Evolutionary conservation across 2,113 vertebrate species (phyloP).

Genomic region (Oreochromis aureus): DNA sequence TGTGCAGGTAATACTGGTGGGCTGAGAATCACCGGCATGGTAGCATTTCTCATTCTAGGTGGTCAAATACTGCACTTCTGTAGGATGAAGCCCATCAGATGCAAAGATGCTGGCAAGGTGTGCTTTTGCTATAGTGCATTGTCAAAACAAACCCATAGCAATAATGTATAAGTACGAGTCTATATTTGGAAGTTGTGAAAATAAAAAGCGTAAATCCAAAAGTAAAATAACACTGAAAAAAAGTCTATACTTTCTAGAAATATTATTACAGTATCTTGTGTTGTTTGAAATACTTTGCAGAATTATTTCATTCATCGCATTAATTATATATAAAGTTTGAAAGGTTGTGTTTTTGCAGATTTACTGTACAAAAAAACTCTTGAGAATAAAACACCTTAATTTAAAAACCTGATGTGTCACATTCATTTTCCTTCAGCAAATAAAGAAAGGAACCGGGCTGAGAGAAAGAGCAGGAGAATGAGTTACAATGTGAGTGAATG

Average conservation of each 20-base stretch:
- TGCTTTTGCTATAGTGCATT: neutral
- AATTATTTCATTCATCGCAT: neutral
- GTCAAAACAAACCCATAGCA: neutral
- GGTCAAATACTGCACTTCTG: neutral
- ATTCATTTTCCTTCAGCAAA: neutral
- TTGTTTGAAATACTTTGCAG: neutral
- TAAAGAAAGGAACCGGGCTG: neutral
- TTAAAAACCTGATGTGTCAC: neutral
- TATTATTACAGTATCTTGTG: neutral
- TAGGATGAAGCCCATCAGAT: rapidly evolving
- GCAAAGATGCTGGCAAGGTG: neutral
- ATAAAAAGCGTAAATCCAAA: neutral
- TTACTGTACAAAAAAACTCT: slow-evolving; percentile 4
- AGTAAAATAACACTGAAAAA: neutral
- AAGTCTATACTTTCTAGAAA: neutral
- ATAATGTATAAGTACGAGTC: neutral
- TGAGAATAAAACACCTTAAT: neutral
- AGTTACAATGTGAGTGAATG: neutral
- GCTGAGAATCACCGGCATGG: neutral
- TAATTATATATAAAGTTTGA: neutral
- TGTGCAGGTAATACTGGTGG: neutral
- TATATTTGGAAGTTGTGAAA: neutral
- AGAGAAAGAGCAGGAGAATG: neutral
- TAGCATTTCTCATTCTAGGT: neutral
- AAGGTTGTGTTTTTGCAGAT: neutral